Evolutionary conservation across 2,797 vertebrate genomes (phyloP).

Genomic region (Pelodytes ibericus): DNA sequence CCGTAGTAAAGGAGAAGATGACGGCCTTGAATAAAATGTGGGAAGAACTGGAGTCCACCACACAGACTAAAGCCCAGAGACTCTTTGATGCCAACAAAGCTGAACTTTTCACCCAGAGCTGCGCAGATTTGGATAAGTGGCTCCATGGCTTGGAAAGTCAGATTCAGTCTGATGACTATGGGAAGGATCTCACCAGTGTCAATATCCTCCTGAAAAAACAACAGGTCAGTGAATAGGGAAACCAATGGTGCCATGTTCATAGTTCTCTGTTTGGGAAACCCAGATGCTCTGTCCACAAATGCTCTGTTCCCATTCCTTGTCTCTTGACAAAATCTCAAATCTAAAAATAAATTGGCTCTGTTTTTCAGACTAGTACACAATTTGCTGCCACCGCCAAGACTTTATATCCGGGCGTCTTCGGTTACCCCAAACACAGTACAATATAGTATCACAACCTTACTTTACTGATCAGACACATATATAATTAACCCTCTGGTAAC

Average conservation of each 20-base stretch:
- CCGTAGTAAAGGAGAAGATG: constrained; percentile 90
- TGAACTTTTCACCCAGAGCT: constrained; percentile 97
- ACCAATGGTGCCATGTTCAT: not conserved
- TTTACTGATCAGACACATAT: too few species aligned
- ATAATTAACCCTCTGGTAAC: too few species aligned
- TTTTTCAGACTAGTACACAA: too few species aligned
- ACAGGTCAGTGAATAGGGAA: constrained; percentile 77
- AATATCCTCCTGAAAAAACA: constrained; percentile 98
- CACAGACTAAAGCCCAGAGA: constrained; percentile 95
- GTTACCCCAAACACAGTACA: too few species aligned
- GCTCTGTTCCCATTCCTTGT: too few species aligned
- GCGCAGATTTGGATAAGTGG: constrained; percentile 96
- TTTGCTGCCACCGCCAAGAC: too few species aligned
- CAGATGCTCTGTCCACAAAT: too few species aligned
- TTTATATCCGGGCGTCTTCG: too few species aligned
- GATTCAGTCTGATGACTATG: constrained; percentile 94
- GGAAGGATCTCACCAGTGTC: constrained; percentile 96
- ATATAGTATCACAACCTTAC: too few species aligned
- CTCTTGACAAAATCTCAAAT: too few species aligned
- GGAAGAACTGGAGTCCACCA: constrained; percentile 92
- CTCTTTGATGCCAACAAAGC: constrained; percentile 98
- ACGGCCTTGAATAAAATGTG: constrained; percentile 86
- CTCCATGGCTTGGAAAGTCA: constrained; percentile 86
- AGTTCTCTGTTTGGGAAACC: too few species aligned
- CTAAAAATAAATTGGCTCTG: too few species aligned